phyloP scores from a whole-genome alignment of 2,888 invertebrate species.

The Hydrotaea diabolus region DNA sequence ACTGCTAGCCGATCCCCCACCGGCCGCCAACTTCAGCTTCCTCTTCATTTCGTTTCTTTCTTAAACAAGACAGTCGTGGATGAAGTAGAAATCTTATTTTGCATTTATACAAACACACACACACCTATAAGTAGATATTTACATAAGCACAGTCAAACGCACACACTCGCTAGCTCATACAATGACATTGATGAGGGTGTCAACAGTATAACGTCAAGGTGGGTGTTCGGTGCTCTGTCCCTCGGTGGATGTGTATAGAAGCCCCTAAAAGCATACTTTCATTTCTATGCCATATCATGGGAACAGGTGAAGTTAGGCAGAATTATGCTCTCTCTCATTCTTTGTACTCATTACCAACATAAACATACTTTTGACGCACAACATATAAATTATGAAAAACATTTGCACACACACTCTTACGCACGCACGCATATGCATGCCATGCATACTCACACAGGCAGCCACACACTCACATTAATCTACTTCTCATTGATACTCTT shows the following conservation, averaged over 20 bases:
- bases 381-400: conserved; percentile 29
- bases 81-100: conserved; percentile 27
- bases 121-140: neutral
- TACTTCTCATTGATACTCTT: neutral
- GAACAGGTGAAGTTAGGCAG: too few species aligned
- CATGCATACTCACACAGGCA: too few species aligned
- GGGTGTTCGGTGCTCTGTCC: neutral
- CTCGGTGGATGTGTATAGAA: neutral
- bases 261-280: neutral
- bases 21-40: neutral
- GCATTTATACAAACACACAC: conserved; percentile 25
- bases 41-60: neutral
- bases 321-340: neutral
- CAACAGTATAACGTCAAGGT: conserved; percentile 8
- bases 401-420: conserved; percentile 6
- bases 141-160: neutral
- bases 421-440: too few species aligned
- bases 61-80: too few species aligned
- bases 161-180: conserved; percentile 14
- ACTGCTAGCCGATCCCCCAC: neutral
- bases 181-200: conserved; percentile 50
- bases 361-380: conserved; percentile 28
- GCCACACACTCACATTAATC: neutral
- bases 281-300: too few species aligned
- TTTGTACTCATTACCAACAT: conserved; percentile 25